A percentile compares a stretch with the other conserved stretches of the same genome.
phyloP scores from a whole-genome alignment of 2,797 vertebrate species.

The Rachycentron canadum region DNA sequence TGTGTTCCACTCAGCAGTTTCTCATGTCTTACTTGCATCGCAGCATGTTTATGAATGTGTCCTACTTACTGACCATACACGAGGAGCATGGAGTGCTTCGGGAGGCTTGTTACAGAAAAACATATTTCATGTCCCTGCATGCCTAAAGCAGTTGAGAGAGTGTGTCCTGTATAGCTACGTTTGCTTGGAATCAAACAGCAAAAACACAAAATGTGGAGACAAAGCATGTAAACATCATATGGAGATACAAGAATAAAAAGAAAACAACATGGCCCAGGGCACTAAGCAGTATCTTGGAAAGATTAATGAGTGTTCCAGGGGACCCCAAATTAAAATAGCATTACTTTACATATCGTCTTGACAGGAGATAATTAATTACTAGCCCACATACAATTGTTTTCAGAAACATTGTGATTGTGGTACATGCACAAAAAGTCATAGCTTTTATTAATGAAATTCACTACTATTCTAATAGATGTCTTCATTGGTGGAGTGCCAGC shows the following conservation, averaged over 20 bases:
- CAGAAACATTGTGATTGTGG: conserved; percentile 56
- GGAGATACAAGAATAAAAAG: conserved; percentile 38
- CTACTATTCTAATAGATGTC: conserved; percentile 43
- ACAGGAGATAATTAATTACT: conserved; percentile 74
- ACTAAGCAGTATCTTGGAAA: conserved; percentile 55
- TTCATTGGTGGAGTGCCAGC: conserved; percentile 53
- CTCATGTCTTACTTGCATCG: conserved; percentile 34
- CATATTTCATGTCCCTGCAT: conserved; percentile 4
- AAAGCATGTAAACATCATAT: conserved; percentile 29
- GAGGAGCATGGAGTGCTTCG: neutral
- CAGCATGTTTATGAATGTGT: conserved; percentile 59
- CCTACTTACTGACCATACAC: conserved; percentile 61
- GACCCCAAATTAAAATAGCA: conserved; percentile 75
- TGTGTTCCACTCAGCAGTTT: conserved; percentile 56
- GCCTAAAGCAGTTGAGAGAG: conserved; percentile 5
- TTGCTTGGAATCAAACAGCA: conserved; percentile 35
- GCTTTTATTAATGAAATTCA: conserved; percentile 64
- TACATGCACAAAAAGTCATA: conserved; percentile 43
- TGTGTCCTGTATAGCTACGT: conserved; percentile 14
- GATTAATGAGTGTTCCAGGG: conserved; percentile 76
- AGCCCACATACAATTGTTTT: conserved; percentile 56
- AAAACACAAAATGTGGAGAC: conserved; percentile 30
- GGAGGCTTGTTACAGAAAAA: conserved; percentile 39
- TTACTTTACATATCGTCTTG: conserved; percentile 65
- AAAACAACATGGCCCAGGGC: conserved; percentile 45